A percentile compares a stretch with the other conserved stretches of the same genome.
Evolutionary conservation across 2,888 invertebrate species (phyloP).

Genomic region (Nymphalis urticae): DNA sequence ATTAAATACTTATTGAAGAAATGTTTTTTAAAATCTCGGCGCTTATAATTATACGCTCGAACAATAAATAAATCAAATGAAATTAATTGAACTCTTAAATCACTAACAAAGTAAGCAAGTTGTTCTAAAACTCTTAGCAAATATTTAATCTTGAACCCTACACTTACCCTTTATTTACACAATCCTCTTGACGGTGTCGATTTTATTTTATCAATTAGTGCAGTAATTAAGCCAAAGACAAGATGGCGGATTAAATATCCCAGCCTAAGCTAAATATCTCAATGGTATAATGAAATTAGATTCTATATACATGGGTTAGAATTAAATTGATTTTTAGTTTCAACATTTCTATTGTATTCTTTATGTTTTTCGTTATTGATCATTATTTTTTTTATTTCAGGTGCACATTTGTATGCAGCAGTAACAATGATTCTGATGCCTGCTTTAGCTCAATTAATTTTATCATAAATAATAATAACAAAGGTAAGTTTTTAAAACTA

Average conservation of each 20-base stretch:
- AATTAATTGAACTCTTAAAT: neutral
- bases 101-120: constrained; percentile 9
- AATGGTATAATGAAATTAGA: constrained; percentile 28
- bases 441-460: constrained; percentile 55
- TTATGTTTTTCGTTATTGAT: neutral
- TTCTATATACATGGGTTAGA: neutral
- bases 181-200: constrained; percentile 42
- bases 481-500: constrained; percentile 28
- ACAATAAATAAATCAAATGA: neutral
- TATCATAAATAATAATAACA: constrained; percentile 47
- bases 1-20: neutral
- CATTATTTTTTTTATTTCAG: constrained; percentile 51
- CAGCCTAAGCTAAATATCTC: constrained; percentile 21
- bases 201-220: constrained; percentile 52
- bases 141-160: constrained; percentile 34
- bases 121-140: constrained; percentile 28
- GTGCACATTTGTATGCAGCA: constrained; percentile 53
- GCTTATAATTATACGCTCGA: too few relatives aligned
- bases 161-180: constrained; percentile 32
- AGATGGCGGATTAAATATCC: constrained; percentile 42
- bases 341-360: neutral
- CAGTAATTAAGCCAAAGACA: constrained; percentile 45
- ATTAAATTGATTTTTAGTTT: constrained; percentile 17
- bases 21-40: neutral
- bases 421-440: constrained; percentile 55